A percentile compares a stretch with the other conserved stretches of the same genome.
These are phyloP conservation scores for Diogma glabrata DNA, from an alignment of 2,888 invertebrate genomes.

Conservation along the genomic window DNA sequence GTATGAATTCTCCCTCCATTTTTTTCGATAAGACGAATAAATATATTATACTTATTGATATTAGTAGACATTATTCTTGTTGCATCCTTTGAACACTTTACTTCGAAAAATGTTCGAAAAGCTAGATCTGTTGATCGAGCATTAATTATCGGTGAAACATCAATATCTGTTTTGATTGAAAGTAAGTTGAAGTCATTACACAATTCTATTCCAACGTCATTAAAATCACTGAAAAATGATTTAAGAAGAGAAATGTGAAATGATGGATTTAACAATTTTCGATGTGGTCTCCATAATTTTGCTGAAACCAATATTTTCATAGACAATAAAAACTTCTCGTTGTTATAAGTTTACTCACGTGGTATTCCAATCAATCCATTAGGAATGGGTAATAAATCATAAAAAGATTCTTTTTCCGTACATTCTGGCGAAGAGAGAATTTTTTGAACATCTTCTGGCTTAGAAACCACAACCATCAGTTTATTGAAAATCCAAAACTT, in stretches of 20 bases:
- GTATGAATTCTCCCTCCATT: no score
- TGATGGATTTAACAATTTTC: conserved; percentile 4
- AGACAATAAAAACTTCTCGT: neutral
- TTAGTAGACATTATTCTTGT: no score
- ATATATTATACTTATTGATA: no score
- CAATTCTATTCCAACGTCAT: neutral
- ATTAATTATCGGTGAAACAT: neutral
- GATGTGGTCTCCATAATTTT: neutral
- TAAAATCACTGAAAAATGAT: neutral
- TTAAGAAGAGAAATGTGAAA: neutral
- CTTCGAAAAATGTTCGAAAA: neutral
- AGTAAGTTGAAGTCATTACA: no score
- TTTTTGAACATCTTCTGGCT: neutral
- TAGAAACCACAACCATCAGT: neutral
- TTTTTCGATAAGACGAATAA: neutral
- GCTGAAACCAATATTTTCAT: neutral
- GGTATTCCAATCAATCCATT: neutral
- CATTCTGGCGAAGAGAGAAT: neutral
- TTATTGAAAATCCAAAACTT: neutral
- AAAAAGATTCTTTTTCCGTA: conserved; percentile 1
- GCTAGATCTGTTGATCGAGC: neutral
- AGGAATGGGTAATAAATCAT: neutral
- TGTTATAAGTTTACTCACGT: neutral
- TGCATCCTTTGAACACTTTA: no score
- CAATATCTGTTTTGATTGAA: no score